Conservation (phyloP, 2,113 vertebrate species). For the Pterophyllum scalare region DNA sequence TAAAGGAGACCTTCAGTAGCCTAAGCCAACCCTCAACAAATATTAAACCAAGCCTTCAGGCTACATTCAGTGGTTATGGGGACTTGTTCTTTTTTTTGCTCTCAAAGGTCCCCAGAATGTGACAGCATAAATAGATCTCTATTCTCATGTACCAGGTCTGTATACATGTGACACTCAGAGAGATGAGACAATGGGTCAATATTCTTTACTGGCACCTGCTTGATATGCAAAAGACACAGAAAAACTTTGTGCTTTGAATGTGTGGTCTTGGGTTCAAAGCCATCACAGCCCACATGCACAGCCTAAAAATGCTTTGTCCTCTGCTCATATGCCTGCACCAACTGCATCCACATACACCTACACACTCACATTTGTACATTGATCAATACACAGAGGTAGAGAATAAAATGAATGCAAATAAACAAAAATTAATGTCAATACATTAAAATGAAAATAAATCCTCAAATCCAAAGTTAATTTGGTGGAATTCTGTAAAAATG, state of each 20-base stretch:
- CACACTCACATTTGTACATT: background rate
- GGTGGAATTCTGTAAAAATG: background rate
- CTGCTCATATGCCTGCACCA: background rate
- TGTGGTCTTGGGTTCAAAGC: background rate
- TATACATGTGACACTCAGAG: background rate
- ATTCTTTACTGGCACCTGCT: background rate
- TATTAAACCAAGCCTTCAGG: background rate
- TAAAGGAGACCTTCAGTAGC: background rate
- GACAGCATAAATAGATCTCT: rapidly evolving
- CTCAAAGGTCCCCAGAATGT: background rate
- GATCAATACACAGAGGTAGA: background rate
- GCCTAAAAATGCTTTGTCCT: background rate
- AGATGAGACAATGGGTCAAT: background rate
- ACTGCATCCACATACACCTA: background rate
- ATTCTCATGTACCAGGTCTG: background rate
- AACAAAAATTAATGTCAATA: too few species aligned
- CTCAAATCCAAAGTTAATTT: background rate
- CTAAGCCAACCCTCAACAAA: rapidly evolving
- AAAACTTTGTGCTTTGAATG: background rate
- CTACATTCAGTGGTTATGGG: background rate
- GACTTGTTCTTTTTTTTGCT: background rate
- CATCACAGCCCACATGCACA: background rate
- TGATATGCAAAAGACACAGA: background rate
- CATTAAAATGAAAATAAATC: background rate
- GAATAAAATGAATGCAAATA: too few species aligned